Evolutionary conservation across 2,888 invertebrate species (phyloP).

Genomic region (Catocala fraxini): DNA sequence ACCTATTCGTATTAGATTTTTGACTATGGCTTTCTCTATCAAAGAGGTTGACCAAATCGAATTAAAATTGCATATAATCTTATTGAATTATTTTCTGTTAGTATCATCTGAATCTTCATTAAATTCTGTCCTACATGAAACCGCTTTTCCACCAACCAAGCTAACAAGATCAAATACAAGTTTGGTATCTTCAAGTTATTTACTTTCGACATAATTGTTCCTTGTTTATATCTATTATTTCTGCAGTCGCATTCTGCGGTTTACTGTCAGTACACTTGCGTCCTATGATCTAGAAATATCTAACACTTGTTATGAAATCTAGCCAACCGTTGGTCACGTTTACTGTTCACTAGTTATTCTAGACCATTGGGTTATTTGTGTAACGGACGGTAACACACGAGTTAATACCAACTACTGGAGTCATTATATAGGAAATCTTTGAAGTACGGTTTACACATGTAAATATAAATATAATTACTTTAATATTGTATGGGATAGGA

Average conservation of each 20-base stretch:
- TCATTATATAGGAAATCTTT: conserved; percentile 39
- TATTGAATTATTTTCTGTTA: conserved; percentile 2
- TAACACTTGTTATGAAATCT: conserved; percentile 75
- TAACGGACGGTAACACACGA: conserved; percentile 46
- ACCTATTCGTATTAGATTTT: conserved; percentile 4
- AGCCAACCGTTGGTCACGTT: conserved; percentile 72
- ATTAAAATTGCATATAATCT: background rate
- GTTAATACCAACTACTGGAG: conserved; percentile 26
- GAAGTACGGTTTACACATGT: conserved; percentile 28
- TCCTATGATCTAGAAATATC: conserved; percentile 75
- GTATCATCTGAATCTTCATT: conserved; percentile 13
- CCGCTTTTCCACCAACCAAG: background rate
- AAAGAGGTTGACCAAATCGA: background rate
- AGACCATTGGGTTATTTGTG: conserved; percentile 56
- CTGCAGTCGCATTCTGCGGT: conserved; percentile 56
- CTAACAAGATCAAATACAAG: conserved; percentile 12
- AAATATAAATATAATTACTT: conserved; percentile 10
- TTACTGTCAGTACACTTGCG: conserved; percentile 56
- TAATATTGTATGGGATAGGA: background rate
- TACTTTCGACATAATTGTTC: conserved; percentile 25
- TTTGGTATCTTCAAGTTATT: conserved; percentile 25
- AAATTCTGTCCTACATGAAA: background rate
- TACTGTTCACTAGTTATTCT: conserved; percentile 52
- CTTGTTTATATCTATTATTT: conserved; percentile 20
- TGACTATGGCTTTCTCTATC: conserved; percentile 21